Evolutionary conservation across 1,140 invertebrate species (phyloP), one percentile per base, ranked within the genome.

Genomic region (Micrasema minimum): DNA sequence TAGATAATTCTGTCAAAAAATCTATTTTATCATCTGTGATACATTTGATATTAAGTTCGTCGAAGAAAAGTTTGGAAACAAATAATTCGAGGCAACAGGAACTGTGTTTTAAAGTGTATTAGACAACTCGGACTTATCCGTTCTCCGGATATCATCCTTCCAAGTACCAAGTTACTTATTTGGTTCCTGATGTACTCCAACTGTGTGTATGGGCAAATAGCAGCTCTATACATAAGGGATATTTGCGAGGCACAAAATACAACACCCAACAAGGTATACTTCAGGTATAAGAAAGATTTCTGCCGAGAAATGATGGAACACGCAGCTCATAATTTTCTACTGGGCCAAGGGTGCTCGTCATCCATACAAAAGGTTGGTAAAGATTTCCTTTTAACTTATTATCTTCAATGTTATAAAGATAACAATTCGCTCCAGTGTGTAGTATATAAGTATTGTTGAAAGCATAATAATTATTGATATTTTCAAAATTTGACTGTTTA

Each of bases 211-310:
- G 83, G 85, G 0, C 84, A 85, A 41, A 88, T 90, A 74, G 88
- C 86, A 0, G 80, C 87, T 0, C 83, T 89, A 38, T 88, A 83
- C 75, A 82, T 88, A 3, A 83, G 84, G 66, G 86, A 89, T 77
- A 80, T 92, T 45, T 89, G 90, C 20, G 80, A 85, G 53, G 80
- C 76, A 23, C 85, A 89, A 18, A 81, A 82, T 0, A 79, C 86
- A 22, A 86, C 87, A 12, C 86, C 88, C 3, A 87, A 89, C 18
- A 79, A 87, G 50, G 80, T 92, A 20, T 92, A 90, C 76, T 85
- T 86, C 69, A 86, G 88, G 79, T 91, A 91, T 76, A 89, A 88
- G 75, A 88, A 87, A 16, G 86, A 90, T 78, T 86, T 90, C 62
- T 85, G 90, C 26, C 81, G 85, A 50, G 78, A 86, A 26, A 85